phyloP scores from a whole-genome alignment of 1,140 invertebrate genomes.

The Drosophila lacteicornis region DNA sequence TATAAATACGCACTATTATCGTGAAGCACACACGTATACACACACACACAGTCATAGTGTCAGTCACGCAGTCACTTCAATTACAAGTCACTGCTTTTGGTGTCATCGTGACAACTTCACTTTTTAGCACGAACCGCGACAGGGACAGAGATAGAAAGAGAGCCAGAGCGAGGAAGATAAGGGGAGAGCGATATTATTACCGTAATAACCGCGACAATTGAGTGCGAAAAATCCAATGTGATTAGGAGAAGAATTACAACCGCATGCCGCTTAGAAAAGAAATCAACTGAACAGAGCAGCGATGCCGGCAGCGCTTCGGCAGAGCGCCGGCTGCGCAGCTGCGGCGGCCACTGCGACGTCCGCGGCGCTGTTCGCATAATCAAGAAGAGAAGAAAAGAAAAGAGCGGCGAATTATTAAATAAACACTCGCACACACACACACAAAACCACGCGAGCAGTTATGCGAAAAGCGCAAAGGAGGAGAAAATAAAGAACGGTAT shows the following conservation, averaged over 20 bases:
- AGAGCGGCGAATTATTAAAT: slow-evolving; percentile 74
- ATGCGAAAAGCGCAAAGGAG: slow-evolving; percentile 64
- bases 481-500: slow-evolving; percentile 72
- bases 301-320: slow-evolving; percentile 33
- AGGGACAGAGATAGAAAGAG: not conserved
- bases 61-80: slow-evolving; percentile 45
- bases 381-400: slow-evolving; percentile 58
- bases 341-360: slow-evolving; percentile 54
- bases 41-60: slow-evolving; percentile 2
- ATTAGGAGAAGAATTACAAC: slow-evolving; percentile 81
- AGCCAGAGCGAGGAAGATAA: slow-evolving; percentile 12
- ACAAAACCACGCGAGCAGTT: slow-evolving; percentile 41
- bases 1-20: slow-evolving; percentile 79
- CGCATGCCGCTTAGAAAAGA: slow-evolving; percentile 84
- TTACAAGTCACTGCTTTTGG: slow-evolving; percentile 61
- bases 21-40: not conserved
- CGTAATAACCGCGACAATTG: slow-evolving; percentile 48
- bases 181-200: slow-evolving; percentile 23
- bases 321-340: slow-evolving; percentile 41
- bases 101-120: slow-evolving; percentile 52
- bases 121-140: slow-evolving; percentile 31
- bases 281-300: slow-evolving; percentile 63
- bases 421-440: slow-evolving; percentile 68
- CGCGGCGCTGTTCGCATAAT: slow-evolving; percentile 63
- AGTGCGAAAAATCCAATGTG: slow-evolving; percentile 68